Conservation (phyloP, 2,888 invertebrate genomes). For the Bembecia ichneumoniformis region DNA sequence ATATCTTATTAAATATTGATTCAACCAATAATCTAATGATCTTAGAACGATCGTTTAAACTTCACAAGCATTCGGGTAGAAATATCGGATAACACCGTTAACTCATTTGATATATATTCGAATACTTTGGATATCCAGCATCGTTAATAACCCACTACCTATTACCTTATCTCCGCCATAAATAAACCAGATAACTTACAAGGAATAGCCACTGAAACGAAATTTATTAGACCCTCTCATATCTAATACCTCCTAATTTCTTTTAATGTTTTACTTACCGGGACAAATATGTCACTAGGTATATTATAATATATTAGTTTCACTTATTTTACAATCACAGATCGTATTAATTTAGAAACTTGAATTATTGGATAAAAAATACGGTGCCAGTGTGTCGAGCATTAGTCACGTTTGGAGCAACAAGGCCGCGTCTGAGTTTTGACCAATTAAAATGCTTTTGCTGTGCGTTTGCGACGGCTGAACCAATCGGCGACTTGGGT, state of each 20-base stretch:
- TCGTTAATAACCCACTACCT: conserved; percentile 28
- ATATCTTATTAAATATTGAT: too few species aligned
- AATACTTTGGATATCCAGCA: conserved; percentile 18
- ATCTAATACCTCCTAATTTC: conserved; percentile 27
- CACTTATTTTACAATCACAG: background rate
- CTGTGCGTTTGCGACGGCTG: background rate
- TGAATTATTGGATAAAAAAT: conserved; percentile 2
- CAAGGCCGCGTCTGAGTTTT: conserved; percentile 8
- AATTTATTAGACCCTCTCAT: conserved; percentile 29
- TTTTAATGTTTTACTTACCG: background rate
- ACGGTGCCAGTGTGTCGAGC: conserved; percentile 4
- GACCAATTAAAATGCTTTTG: background rate
- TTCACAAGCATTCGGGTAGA: conserved; percentile 10
- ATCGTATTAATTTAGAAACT: conserved; percentile 2
- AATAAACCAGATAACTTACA: conserved; percentile 34
- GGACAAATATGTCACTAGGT: background rate
- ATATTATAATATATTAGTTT: background rate
- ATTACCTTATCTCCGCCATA: conserved; percentile 34
- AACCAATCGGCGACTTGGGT: background rate
- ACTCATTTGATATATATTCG: conserved; percentile 17
- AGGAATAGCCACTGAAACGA: conserved; percentile 21
- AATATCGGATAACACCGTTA: conserved; percentile 17
- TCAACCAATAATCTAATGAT: too few species aligned
- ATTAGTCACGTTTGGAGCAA: conserved; percentile 19
- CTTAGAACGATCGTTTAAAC: too few species aligned